A percentile compares a stretch with the other conserved stretches of the same genome.
Conservation (phyloP, 2,888 invertebrate species). For the Biston betularia region DNA sequence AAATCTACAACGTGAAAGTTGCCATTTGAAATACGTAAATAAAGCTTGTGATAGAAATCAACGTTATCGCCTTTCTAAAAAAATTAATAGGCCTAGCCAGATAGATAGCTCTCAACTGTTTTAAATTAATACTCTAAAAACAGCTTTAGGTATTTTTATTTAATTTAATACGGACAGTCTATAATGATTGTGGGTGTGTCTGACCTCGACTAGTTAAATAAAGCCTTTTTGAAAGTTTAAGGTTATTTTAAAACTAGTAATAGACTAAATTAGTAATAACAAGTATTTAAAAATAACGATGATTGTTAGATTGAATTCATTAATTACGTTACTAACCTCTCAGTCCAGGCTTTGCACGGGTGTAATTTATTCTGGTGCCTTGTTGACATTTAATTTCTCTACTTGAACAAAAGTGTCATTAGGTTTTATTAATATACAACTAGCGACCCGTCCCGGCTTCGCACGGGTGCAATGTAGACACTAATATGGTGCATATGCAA, state of each 20-base stretch:
- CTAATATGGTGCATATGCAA: too few relatives aligned
- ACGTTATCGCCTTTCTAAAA: background rate
- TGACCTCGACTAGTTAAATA: slow-evolving; percentile 55
- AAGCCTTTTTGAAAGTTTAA: slow-evolving; percentile 56
- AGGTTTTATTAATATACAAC: too few relatives aligned
- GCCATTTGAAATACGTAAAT: background rate
- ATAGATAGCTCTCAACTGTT: slow-evolving; percentile 15
- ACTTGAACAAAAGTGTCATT: too few relatives aligned
- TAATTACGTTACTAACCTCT: slow-evolving; percentile 15
- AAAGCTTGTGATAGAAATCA: background rate
- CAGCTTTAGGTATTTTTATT: slow-evolving; percentile 33
- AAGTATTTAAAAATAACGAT: slow-evolving; percentile 21
- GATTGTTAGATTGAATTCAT: slow-evolving; percentile 26
- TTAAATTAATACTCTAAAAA: slow-evolving; percentile 17
- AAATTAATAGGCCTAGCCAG: slow-evolving; percentile 12
- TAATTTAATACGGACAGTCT: slow-evolving; percentile 34
- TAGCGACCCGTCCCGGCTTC: too few relatives aligned
- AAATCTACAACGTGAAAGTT: background rate
- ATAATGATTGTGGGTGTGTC: slow-evolving; percentile 48
- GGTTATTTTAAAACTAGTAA: slow-evolving; percentile 49
- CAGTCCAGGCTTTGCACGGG: too few relatives aligned
- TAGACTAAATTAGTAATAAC: slow-evolving; percentile 27
- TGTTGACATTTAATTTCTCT: too few relatives aligned
- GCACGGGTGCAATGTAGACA: too few relatives aligned
- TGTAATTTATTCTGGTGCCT: background rate